Evolutionary conservation across 2,888 invertebrate species (phyloP), one percentile per base, ranked within the genome.

Genomic region (Scaptodrosophila latifasciaeformis): DNA sequence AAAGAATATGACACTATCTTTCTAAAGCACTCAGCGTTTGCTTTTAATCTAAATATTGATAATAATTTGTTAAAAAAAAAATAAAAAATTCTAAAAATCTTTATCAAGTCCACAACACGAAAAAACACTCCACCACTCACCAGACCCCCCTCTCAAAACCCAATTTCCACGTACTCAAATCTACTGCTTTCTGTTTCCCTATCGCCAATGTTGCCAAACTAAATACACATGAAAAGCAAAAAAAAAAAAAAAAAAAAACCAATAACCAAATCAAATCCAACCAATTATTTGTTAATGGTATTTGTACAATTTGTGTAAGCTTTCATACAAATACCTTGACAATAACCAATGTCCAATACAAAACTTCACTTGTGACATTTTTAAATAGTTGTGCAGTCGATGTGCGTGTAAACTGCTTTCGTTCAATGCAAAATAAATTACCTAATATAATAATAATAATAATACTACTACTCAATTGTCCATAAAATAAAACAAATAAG

Each of bases 321-420:
- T 18, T 21, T 40, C 10, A 7, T 2, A 31, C 9, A 7, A 31
- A 10, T 21, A 50, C 31, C 17, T 17, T 44, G 68, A 40, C 49
- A 53, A 31, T 21, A 48, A 54, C 44, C 58, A 44, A 30, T 49
- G 58, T 48, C 54, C 54, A 30, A 50, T 24, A 34, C 52, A 55
- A 56, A 67, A 69, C 69, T 55, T 64, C 58, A 62, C 59, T 49
- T 54, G 48, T 70, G 65, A 65, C 74, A 72, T 65, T 70, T 45
- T 55, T 62, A 76, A 51, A 43, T 76, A 80, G 67, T 62, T 81
- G 71, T 75, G 62, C 71, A 78, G 72, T 70, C 71, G 52, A 75
- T 75, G 71, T 80, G 71, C 71, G 65, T 75, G 68, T 75, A 59
- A 62, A 61, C 57, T 63, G 79, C 81, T 81, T 81, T 65, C 62